Evolutionary conservation across 2,113 vertebrate genomes (phyloP).

Genomic region (Nestor notabilis): DNA sequence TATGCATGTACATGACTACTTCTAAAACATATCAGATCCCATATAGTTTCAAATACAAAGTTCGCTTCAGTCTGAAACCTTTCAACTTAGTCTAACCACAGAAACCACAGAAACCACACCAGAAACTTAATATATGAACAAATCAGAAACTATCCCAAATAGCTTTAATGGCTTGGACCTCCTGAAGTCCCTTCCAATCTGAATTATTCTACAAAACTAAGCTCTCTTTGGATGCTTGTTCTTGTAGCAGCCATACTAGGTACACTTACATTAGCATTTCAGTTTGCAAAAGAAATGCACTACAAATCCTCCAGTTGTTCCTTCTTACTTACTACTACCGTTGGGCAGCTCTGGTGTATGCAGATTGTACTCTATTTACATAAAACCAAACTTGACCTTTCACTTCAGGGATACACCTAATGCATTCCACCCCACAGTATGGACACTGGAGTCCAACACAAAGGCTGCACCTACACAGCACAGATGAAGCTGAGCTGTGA

Average conservation of each 20-base stretch:
- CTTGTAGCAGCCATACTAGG: not conserved
- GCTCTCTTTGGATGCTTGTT: not conserved
- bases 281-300: not conserved
- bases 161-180: not conserved
- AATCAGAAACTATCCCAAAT: not conserved
- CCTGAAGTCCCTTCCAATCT: not conserved
- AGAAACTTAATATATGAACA: not conserved
- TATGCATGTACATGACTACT: not conserved
- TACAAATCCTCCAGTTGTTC: not conserved
- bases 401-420: not conserved
- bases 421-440: accelerated
- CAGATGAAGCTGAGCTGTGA: not conserved
- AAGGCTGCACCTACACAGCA: not conserved
- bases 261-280: not conserved
- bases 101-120: not conserved
- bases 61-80: not conserved
- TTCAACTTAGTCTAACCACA: not conserved
- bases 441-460: not conserved
- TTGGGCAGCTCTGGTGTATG: not conserved
- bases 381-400: not conserved
- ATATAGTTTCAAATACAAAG: not conserved
- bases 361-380: not conserved
- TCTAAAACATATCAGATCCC: not conserved
- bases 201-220: not conserved
- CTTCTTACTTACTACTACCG: not conserved